Conservation (phyloP, 2,888 invertebrate species). For the Nomada lathburiana region DNA sequence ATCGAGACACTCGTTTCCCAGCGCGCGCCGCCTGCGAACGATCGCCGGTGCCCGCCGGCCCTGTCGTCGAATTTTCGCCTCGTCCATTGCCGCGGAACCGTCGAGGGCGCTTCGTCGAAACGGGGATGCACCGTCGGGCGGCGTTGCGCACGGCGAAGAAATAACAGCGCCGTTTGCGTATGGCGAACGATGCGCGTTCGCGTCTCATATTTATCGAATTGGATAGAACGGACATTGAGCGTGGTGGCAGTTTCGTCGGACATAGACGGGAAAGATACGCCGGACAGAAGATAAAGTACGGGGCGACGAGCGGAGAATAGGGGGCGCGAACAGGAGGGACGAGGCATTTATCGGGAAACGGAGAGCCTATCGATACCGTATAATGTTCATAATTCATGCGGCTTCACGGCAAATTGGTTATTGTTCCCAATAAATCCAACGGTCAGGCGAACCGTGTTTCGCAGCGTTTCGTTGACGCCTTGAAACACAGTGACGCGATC, state of each 20-base stretch:
- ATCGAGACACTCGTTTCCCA: slow-evolving; percentile 60
- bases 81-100: neutral
- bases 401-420: slow-evolving; percentile 69
- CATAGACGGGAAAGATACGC: too few relatives aligned
- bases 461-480: slow-evolving; percentile 48
- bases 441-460: slow-evolving; percentile 39
- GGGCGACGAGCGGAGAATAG: neutral
- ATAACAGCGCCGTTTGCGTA: neutral
- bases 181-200: neutral
- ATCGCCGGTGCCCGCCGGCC: neutral
- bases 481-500: slow-evolving; percentile 13
- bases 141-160: neutral
- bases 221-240: neutral
- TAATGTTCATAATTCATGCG: slow-evolving; percentile 67
- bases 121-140: neutral
- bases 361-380: neutral
- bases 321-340: neutral
- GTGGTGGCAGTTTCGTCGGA: too few relatives aligned
- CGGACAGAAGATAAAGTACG: neutral
- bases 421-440: slow-evolving; percentile 66
- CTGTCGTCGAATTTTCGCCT: slow-evolving; percentile 32
- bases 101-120: neutral
- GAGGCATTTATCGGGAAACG: slow-evolving; percentile 15
- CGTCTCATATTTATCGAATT: neutral
- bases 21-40: slow-evolving; percentile 6